Conservation (phyloP, 1,140 invertebrate species). For the Drosophila setifemur region DNA sequence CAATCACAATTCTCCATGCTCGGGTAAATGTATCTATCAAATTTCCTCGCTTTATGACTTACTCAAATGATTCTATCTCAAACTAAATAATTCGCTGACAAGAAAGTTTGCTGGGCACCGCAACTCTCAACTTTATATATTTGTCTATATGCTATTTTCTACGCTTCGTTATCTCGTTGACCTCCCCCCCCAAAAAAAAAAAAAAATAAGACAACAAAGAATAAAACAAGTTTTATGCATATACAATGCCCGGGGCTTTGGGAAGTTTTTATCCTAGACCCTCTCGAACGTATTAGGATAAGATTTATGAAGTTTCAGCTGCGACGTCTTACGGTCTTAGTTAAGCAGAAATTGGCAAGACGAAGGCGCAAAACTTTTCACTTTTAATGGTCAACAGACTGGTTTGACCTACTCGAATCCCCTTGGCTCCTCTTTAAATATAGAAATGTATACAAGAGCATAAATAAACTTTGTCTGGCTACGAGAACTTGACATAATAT, state of each 20-base stretch:
- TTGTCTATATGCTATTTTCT: constrained; percentile 42
- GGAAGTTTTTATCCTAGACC: constrained; percentile 57
- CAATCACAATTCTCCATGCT: too few species aligned
- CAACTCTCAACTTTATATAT: constrained; percentile 27
- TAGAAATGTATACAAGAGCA: constrained; percentile 46
- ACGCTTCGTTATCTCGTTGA: constrained; percentile 65
- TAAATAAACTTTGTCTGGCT: constrained; percentile 54
- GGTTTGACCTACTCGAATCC: constrained; percentile 43
- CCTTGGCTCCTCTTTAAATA: constrained; percentile 35
- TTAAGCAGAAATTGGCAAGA: constrained; percentile 40
- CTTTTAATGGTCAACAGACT: constrained; percentile 73
- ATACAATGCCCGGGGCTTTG: constrained; percentile 67
- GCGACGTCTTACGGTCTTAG: constrained; percentile 34
- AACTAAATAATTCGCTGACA: constrained; percentile 21
- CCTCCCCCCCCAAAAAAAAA: neutral
- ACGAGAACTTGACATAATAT: constrained; percentile 68
- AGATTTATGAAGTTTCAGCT: constrained; percentile 77
- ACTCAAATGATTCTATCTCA: neutral
- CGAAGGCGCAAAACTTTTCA: constrained; percentile 66
- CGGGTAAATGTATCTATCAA: too few species aligned
- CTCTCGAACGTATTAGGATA: constrained; percentile 51
- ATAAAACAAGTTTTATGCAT: constrained; percentile 68
- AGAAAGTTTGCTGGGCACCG: constrained; percentile 21
- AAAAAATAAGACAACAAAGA: constrained; percentile 14
- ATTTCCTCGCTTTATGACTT: neutral